A percentile compares a stretch with the other conserved stretches of the same genome.
These are phyloP conservation scores for Nomada flava DNA, from an alignment of 2,888 invertebrate genomes.

Conservation along the genomic window DNA sequence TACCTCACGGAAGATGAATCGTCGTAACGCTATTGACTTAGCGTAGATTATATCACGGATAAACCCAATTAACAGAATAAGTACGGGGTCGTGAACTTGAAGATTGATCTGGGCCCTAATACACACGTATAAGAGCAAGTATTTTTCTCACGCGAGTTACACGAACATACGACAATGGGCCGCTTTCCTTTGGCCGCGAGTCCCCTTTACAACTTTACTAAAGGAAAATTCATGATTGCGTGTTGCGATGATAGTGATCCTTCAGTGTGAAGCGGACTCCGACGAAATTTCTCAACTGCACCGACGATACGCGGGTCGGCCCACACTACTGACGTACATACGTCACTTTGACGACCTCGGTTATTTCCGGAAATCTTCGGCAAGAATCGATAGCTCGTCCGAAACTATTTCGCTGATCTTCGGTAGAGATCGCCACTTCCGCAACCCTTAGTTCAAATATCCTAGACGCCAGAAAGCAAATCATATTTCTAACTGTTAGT, in stretches of 20 bases:
- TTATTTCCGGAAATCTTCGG: constrained; percentile 75
- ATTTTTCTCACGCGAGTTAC: constrained; percentile 41
- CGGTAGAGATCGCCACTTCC: constrained; percentile 56
- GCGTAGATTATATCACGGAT: constrained; percentile 64
- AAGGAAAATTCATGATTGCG: constrained; percentile 57
- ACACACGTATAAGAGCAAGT: constrained; percentile 58
- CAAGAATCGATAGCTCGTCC: constrained; percentile 78
- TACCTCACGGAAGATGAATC: constrained; percentile 61
- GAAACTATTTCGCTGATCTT: constrained; percentile 63
- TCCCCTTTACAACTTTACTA: constrained; percentile 41
- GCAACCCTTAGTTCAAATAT: constrained; percentile 56
- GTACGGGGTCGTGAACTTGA: constrained; percentile 65
- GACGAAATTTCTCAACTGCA: constrained; percentile 29
- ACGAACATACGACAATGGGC: constrained; percentile 42
- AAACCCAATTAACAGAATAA: constrained; percentile 66
- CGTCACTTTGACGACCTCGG: constrained; percentile 74
- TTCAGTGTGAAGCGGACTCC: constrained; percentile 28
- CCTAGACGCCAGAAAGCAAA: not conserved
- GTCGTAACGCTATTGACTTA: constrained; percentile 61
- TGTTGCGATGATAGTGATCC: constrained; percentile 30
- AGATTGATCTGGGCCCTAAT: constrained; percentile 69
- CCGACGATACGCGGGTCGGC: constrained; percentile 67
- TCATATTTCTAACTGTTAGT: no score
- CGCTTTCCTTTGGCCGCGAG: constrained; percentile 30
- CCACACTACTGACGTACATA: constrained; percentile 72